Base-by-base conservation (phyloP, 2,797 vertebrate species). In the Delichon dasypus region DNA sequence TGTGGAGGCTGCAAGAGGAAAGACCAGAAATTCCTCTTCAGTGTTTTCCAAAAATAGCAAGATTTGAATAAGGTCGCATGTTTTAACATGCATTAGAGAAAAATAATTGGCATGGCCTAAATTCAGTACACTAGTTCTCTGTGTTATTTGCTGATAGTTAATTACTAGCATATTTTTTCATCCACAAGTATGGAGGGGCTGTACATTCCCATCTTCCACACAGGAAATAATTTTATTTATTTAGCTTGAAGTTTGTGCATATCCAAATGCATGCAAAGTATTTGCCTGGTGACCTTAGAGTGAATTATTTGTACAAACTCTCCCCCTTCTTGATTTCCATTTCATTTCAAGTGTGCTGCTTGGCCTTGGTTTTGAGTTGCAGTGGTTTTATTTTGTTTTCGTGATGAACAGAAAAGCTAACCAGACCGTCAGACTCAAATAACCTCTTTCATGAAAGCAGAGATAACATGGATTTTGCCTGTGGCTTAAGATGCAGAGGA, bases 11-110 rank as follows among this genome's bases (percentile, higher is more conserved):
- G 48, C 38, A 76, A 93, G 93, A 92, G 80, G 92, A 95, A 95
- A 95, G 89, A 93, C 75, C 88, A 95, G 94, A 95, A 94, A 94
- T 97, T 97, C 89, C 75, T 94, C 92, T 48, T 60, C 47, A 92
- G 17, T 53, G 25, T 94, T 97, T 94, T 93, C 90, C 95, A 95
- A 90, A 97, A 94, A 90, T 91, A 95, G 73, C 44, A 23, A 68
- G 72, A 91, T 96, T 93, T 89, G 55, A 81, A 88, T 76, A 50
- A 74, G 44, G 32, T 75, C 88, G 21, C 65, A n/a, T 47, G 22
- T 71, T 96, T 79, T 76, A 92, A 44, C 47, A 29, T 83, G 77
- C 12, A 32, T 90, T 74, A 71, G 15, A 76, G 58, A 77, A 76
- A 91, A 90, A 77, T 57, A 90, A 71, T 81, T 47, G 27, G 3